Base-by-base conservation (phyloP, 2,888 invertebrate species). In the Metalampra italica region DNA sequence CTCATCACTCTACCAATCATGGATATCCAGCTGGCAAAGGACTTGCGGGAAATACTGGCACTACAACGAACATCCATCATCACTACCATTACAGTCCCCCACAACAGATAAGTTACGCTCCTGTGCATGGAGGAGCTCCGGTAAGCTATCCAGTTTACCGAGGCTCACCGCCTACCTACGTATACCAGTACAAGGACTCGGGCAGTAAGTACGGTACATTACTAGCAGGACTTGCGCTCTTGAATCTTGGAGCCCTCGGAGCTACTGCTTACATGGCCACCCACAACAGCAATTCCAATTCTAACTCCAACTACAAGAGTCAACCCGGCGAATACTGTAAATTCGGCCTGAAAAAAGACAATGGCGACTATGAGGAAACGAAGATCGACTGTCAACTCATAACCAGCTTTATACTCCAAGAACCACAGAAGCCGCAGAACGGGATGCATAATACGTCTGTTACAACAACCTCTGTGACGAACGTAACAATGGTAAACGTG, bases 131-230 rank as follows among this genome's bases (percentile, higher is more conserved):
- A 1, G 78, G 73, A 5, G 56, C 71, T 0, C 64, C 82, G 9
- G 46, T 68, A 12, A 64, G 45, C 52, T 87, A 85, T 49, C 87
- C 87, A 29, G 84, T 86, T 2, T 88, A 86, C 55, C 82, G 57
- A 4, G 82, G 82, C 9, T 44, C 68, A 0, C 87, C 85, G 2
- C 87, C 87, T 1, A 79, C 68, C 15, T 85, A 86, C 57, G 85
- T 88, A 7, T 84, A 88, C 52, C 64, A 85, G 49, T 82, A 84
- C 60, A 76, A 81, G 54, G 69, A 87, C 53, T 88, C 87, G 0
- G 85, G 80, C 44, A 87, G 87, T 59, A 85, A 83, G 64, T 88
- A 86, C 55, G 82, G 87, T 9, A 82, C 84, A 1, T 47, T 88
- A 30, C 56, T 88, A 41, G 74, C 87, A 43, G 87, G 87, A 36